Conservation (phyloP, 1,140 invertebrate genomes). For the Leptonema lineaticorne region DNA sequence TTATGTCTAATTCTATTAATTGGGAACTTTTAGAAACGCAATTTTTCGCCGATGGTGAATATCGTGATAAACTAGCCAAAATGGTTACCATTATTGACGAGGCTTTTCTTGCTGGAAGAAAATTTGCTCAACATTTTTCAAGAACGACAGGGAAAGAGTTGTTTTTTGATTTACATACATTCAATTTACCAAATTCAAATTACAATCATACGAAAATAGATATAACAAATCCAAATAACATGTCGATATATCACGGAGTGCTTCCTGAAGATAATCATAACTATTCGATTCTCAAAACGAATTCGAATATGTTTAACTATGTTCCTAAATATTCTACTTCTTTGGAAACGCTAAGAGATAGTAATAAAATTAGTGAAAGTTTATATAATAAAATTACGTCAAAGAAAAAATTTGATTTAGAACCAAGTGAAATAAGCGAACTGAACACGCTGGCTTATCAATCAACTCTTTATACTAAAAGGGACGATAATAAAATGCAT, state of each 20-base stretch:
- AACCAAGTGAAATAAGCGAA: slow-evolving; percentile 50
- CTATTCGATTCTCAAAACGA: slow-evolving; percentile 25
- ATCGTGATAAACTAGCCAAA: slow-evolving; percentile 80
- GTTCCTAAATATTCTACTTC: background rate
- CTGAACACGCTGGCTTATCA: slow-evolving; percentile 49
- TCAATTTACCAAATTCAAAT: slow-evolving; percentile 24
- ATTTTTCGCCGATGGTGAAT: slow-evolving; percentile 81
- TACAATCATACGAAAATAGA: slow-evolving; percentile 26
- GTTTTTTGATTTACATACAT: slow-evolving; percentile 10
- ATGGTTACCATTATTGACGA: slow-evolving; percentile 73
- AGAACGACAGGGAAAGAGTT: slow-evolving; percentile 34
- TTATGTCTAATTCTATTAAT: slow-evolving; percentile 92
- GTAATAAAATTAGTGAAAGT: slow-evolving; percentile 48
- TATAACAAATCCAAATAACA: slow-evolving; percentile 37
- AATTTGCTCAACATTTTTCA: slow-evolving; percentile 76
- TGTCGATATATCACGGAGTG: slow-evolving; percentile 36
- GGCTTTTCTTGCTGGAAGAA: slow-evolving; percentile 74
- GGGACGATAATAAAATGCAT: background rate
- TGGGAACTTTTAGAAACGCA: slow-evolving; percentile 90
- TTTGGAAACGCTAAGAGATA: slow-evolving; percentile 32
- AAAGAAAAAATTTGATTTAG: slow-evolving; percentile 50
- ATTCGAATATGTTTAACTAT: background rate
- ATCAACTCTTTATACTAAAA: slow-evolving; percentile 1
- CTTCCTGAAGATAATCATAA: slow-evolving; percentile 33
- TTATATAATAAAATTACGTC: slow-evolving; percentile 52